Evolutionary conservation across 2,113 vertebrate species (phyloP), one percentile per base, ranked within the genome.

Genomic region (Microcebus tavaratra): DNA sequence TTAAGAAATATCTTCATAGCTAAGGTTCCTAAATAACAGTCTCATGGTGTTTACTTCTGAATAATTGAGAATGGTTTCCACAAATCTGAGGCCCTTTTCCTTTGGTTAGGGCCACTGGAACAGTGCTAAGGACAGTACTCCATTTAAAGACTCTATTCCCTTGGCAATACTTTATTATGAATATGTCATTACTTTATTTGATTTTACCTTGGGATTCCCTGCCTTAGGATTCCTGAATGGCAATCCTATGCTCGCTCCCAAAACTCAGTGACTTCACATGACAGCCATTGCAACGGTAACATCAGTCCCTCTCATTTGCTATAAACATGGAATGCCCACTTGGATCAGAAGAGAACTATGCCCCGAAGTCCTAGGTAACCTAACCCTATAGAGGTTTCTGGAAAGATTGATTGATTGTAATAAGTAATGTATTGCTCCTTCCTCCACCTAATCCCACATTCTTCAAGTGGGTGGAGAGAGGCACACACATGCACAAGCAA

Each of bases 341-440:
- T 90, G 88, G 59, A 94, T 92, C 84, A 94, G 84, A 2, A 0
- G 76, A 95, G 92, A 98, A 95, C 57, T 11, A 42, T 70, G 88
- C 90, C 97, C 88, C 94, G 82, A 94, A 68, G 87, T 91, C 68
- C 57, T 7, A 45, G 50, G 97, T 96, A 96, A 98, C 42, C 57
- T 91, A 93, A 98, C 57, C 59, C 81, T 2, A 45, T 11, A 57
- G 61, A 45, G 90, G 86, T 96, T 88, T 59, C 20, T 70, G n/a
- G 59, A 21, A 27, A 63, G 25, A 59, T 0, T 53, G 55, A 91
- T 57, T 39, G 75, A 96, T 36, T 81, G 23, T 8, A 15, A 1
- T 42, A 45, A 59, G 55, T 80, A 63, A 73, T 42, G 14, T 10
- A 39, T 31, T 0, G 0, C 10, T 86, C 63, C 42, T 90, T 1